Evolutionary conservation across 2,113 vertebrate species (phyloP).

Genomic region (Proterorhinus semilunaris): DNA sequence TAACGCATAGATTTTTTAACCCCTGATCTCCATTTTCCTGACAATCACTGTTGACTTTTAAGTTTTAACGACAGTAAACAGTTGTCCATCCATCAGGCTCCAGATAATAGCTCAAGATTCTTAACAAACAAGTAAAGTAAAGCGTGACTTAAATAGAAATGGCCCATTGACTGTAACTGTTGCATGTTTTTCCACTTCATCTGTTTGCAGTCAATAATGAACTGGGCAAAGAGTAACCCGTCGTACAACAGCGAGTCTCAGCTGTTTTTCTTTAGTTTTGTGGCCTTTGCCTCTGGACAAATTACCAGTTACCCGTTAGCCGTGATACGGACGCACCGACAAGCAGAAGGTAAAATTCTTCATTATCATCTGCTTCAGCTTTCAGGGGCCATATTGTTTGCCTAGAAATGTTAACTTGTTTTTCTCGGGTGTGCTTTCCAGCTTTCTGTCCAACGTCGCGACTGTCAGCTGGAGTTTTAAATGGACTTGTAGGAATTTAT

Average conservation of each 20-base stretch:
- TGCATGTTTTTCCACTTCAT: neutral
- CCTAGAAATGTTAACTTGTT: no score
- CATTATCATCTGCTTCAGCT: neutral
- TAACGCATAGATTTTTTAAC: no score
- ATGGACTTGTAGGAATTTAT: conserved; percentile 66
- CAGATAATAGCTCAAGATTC: no score
- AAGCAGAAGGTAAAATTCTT: conserved; percentile 65
- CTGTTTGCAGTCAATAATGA: conserved; percentile 69
- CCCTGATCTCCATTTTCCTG: no score
- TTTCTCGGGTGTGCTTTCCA: conserved; percentile 48
- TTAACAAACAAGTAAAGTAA: no score
- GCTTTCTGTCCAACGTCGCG: conserved; percentile 61
- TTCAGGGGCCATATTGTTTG: no score
- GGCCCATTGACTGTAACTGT: neutral
- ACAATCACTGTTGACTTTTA: no score
- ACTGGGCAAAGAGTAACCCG: conserved; percentile 68
- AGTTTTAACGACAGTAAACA: no score
- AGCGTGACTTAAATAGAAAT: no score
- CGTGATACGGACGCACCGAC: conserved; percentile 75
- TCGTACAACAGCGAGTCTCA: conserved; percentile 68
- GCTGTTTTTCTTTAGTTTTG: conserved; percentile 76
- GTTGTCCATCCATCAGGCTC: no score
- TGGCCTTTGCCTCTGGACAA: conserved; percentile 75
- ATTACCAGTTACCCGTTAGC: conserved; percentile 75
- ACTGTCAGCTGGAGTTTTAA: conserved; percentile 36